Evolutionary conservation across 2,888 invertebrate genomes (phyloP).

Genomic region (Brachylomia viminalis): DNA sequence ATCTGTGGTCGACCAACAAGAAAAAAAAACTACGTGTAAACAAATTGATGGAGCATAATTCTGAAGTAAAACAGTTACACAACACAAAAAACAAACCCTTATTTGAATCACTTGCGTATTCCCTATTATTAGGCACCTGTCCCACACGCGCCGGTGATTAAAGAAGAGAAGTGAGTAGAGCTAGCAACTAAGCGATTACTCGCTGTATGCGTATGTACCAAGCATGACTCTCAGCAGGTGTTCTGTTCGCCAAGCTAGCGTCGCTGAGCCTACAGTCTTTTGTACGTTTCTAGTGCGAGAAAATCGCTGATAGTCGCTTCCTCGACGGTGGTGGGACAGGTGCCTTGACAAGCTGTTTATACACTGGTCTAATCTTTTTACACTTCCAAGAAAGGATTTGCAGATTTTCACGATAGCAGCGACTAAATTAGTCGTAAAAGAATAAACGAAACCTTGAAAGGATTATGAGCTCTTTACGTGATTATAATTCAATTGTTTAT

Average conservation of each 20-base stretch:
- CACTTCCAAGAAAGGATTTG: constrained; percentile 14
- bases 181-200: background rate
- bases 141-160: background rate
- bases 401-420: constrained; percentile 25
- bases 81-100: no score
- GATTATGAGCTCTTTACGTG: constrained; percentile 1
- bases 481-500: constrained; percentile 28
- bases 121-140: no score
- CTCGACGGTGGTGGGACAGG: no score
- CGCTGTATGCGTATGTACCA: background rate
- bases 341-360: background rate
- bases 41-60: no score
- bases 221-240: no score
- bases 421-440: constrained; percentile 42
- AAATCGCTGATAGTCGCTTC: background rate
- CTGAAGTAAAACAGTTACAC: no score
- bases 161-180: background rate
- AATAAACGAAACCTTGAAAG: constrained; percentile 38
- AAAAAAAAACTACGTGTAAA: background rate
- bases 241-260: no score
- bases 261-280: background rate
- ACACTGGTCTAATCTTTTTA: constrained; percentile 23
- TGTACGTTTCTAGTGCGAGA: background rate
- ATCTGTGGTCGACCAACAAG: background rate
- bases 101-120: no score